Evolutionary conservation across 2,113 vertebrate species (phyloP).

Genomic region (Nipponia nippon): DNA sequence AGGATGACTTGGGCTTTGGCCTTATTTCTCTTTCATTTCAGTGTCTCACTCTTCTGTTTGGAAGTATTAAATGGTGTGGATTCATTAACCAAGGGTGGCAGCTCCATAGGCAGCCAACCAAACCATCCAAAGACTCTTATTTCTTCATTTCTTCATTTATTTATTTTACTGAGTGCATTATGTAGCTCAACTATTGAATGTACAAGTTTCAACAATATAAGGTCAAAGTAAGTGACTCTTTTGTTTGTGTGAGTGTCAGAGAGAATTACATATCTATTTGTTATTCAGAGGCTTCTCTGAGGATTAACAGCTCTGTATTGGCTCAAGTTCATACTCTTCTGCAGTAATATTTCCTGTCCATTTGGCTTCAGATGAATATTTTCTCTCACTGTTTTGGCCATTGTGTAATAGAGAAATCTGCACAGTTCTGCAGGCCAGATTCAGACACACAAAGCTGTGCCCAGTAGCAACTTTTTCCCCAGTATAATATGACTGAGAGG

Average conservation of each 20-base stretch:
- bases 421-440: neutral
- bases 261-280: neutral
- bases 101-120: neutral
- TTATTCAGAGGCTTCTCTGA: conserved; percentile 5
- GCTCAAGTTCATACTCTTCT: neutral
- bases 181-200: neutral
- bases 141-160: conserved; percentile 39
- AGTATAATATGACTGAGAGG: neutral
- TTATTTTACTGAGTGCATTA: conserved; percentile 9
- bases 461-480: neutral
- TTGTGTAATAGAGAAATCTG: neutral
- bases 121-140: neutral
- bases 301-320: conserved; percentile 11
- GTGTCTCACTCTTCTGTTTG: conserved; percentile 19
- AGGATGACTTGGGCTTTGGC: neutral
- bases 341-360: neutral
- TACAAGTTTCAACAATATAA: neutral
- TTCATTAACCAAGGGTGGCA: neutral
- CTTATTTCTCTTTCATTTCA: neutral
- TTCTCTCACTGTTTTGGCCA: neutral
- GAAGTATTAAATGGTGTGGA: conserved; percentile 3
- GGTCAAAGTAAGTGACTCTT: neutral
- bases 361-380: conserved; percentile 2
- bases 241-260: neutral
- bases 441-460: neutral